A percentile compares a stretch with the other conserved stretches of the same genome.
Evolutionary conservation across 2,888 invertebrate species (phyloP).

Genomic region (Brachyptera putata): DNA sequence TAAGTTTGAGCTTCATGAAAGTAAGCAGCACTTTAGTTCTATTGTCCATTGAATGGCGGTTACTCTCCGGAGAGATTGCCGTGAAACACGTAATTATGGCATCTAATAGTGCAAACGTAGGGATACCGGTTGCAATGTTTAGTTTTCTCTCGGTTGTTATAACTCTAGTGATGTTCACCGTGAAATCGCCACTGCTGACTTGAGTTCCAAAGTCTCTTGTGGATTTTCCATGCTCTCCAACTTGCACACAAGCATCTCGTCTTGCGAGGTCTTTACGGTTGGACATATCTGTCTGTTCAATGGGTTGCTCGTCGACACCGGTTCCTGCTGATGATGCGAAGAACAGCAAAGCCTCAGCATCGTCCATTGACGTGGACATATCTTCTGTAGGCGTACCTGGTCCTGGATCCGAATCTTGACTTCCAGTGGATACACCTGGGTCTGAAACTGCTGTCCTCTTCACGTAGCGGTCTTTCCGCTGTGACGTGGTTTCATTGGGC

Average conservation of each 20-base stretch:
- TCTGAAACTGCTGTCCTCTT: too few species aligned
- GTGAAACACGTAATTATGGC: neutral
- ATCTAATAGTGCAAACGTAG: neutral
- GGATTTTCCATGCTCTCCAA: too few species aligned
- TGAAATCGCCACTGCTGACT: constrained; percentile 1
- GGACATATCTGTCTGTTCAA: too few species aligned
- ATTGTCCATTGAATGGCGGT: neutral
- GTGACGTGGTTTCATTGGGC: too few species aligned
- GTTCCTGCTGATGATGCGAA: too few species aligned
- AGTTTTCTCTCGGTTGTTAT: neutral
- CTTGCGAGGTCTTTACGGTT: too few species aligned
- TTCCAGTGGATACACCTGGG: too few species aligned
- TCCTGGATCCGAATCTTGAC: too few species aligned
- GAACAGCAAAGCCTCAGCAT: too few species aligned
- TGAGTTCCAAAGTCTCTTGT: neutral
- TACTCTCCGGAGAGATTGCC: neutral
- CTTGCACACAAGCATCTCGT: neutral
- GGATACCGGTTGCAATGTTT: neutral
- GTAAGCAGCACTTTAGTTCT: neutral
- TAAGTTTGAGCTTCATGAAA: constrained; percentile 4
- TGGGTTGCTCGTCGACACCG: neutral
- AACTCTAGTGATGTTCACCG: neutral
- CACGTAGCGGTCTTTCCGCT: too few species aligned
- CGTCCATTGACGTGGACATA: too few species aligned
- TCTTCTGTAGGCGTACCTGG: too few species aligned